Evolutionary conservation across 2,113 vertebrate genomes (phyloP).

Genomic region (Charadrius vociferus): DNA sequence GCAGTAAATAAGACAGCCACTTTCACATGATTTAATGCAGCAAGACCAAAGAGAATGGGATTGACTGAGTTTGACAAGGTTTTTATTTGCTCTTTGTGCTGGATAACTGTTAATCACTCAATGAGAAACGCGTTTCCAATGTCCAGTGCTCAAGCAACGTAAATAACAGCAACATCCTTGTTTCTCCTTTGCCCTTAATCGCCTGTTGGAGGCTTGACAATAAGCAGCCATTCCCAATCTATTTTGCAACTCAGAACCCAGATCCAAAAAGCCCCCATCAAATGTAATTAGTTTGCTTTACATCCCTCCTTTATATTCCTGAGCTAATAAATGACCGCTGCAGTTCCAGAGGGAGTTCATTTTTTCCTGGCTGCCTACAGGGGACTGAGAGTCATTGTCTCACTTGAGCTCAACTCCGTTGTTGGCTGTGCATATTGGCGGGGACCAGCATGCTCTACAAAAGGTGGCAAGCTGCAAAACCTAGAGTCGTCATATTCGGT

Average conservation of each 20-base stretch:
- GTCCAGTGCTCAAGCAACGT: neutral
- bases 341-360: neutral
- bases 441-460: neutral
- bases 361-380: neutral
- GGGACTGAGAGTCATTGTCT: neutral
- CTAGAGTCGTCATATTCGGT: neutral
- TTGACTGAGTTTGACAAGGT: neutral
- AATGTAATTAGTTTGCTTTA: neutral
- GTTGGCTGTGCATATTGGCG: neutral
- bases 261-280: neutral
- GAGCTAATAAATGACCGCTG: neutral
- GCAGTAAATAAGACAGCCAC: neutral
- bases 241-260: neutral
- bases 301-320: neutral
- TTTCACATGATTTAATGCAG: neutral
- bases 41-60: neutral
- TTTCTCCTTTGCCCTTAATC: constrained; percentile 48
- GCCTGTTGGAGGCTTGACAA: constrained; percentile 14
- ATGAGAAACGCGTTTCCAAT: neutral
- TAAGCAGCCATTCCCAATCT: neutral
- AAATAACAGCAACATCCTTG: constrained; percentile 32
- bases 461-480: neutral
- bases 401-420: neutral
- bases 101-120: constrained; percentile 51
- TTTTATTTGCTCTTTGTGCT: constrained; percentile 47